Evolutionary conservation across 2,797 vertebrate genomes (phyloP), one percentile per base, ranked within the genome.

Genomic region (Halcyon badia): DNA sequence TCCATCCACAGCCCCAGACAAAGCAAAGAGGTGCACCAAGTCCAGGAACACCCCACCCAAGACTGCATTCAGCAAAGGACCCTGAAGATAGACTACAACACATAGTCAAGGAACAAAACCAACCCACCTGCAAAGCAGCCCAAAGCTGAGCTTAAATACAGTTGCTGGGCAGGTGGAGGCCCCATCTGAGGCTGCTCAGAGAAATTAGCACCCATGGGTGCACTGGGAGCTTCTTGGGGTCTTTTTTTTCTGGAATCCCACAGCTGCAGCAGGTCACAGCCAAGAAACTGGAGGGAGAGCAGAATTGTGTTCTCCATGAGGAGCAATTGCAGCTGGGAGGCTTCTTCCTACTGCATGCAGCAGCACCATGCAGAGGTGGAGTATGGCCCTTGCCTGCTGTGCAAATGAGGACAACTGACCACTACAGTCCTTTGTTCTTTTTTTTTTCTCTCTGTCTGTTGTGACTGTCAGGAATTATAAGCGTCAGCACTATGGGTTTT

Each of bases 41-140:
- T 2, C 14, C 44, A 57, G 20, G 11, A 10, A 56, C 31, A 54
- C 3, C 21, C 31, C 44, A 10, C 31, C 26, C 15, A 39, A 10
- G 8, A 11, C 3, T 39, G 11, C 83, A 61, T 0, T 7, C 22
- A 60, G 6, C 2, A 2, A 48, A 22, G 3, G 4, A 2, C 0
- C 2, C 19, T 24, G 4, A 4, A 87, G 14, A 70, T 9, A 66
- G 71, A 5, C 44, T 11, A 33, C 26, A 33, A 37, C 14, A n/a
- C 6, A 3, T 4, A 12, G 8, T 8, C 6, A 19, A 49, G 17
- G 1, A 0, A 0, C 10, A 82, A 54, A 92, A 35, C 1, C 22
- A 65, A 31, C 0, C 3, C 16, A 30, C 3, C 25, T 14, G 0
- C 0, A 3, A 51, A 3, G 3, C 1, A 37, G 8, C 22, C 17